Evolutionary conservation across 92 coral and sea anemone genomes (phyloP).

Genomic region (Phenganax stokvisi): DNA sequence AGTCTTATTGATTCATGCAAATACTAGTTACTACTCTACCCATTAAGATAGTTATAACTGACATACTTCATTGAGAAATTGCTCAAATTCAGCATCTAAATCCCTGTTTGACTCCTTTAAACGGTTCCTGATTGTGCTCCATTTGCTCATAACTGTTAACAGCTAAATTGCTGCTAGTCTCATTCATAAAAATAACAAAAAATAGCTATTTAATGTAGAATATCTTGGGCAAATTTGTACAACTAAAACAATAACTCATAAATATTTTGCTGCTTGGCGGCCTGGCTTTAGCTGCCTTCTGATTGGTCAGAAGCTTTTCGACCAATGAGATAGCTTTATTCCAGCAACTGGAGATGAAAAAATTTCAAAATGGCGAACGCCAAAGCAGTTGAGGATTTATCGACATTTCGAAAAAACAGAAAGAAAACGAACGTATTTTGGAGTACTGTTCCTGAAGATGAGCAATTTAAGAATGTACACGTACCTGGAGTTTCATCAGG

Average conservation of each 20-base stretch:
- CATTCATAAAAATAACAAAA: not conserved
- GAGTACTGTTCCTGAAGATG: conserved; percentile 44
- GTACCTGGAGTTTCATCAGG: conserved; percentile 30
- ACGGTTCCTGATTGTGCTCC: conserved; percentile 65
- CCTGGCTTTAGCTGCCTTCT: conserved; percentile 9
- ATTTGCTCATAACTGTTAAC: conserved; percentile 34
- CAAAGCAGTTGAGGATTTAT: conserved; percentile 24
- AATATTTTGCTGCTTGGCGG: conserved; percentile 26
- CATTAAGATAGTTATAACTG: not conserved
- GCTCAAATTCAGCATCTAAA: conserved; percentile 95
- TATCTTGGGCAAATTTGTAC: not conserved
- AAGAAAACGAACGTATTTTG: conserved; percentile 69
- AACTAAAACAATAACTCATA: not conserved
- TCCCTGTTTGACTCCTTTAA: conserved; percentile 63
- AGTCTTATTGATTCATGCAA: not conserved
- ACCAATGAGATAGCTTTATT: conserved; percentile 26
- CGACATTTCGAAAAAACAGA: conserved; percentile 11
- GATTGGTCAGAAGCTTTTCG: conserved; percentile 8
- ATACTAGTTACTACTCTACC: not conserved
- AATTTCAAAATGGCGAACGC: conserved; percentile 70
- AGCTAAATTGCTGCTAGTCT: not conserved
- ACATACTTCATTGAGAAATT: conserved; percentile 89
- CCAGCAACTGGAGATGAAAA: not conserved
- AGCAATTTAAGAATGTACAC: conserved; percentile 33
- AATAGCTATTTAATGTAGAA: not conserved